A percentile compares a stretch with the other conserved stretches of the same genome.
Evolutionary conservation across 2,888 invertebrate species (phyloP).

Genomic region (Drosophila multiciliata): DNA sequence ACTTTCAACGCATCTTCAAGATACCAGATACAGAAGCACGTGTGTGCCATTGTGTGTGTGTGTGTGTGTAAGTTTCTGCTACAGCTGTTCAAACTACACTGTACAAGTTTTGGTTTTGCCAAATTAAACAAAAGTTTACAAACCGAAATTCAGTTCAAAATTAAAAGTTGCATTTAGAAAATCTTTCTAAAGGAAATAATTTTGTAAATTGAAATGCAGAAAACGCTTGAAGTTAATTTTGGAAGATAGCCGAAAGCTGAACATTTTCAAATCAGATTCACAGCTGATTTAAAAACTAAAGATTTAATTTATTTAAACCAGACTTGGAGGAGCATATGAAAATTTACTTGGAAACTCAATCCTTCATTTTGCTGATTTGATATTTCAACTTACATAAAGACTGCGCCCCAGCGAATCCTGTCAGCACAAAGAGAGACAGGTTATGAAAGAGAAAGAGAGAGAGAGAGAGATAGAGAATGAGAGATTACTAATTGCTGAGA

Average conservation of each 20-base stretch:
- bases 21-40: constrained; percentile 46
- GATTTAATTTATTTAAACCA: background rate
- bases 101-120: background rate
- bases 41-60: constrained; percentile 14
- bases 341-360: background rate
- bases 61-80: background rate
- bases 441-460: constrained; percentile 34
- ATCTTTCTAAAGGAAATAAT: background rate
- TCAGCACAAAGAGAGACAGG: constrained; percentile 38
- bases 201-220: background rate
- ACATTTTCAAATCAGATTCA: background rate
- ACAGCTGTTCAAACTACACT: constrained; percentile 7
- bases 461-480: constrained; percentile 26
- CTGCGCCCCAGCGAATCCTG: constrained; percentile 39
- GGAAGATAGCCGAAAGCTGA: background rate
- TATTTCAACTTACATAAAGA: constrained; percentile 33
- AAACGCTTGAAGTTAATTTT: no score
- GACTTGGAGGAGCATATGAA: background rate
- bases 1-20: constrained; percentile 77
- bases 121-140: background rate
- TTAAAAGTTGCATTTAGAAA: background rate
- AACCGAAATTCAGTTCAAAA: background rate
- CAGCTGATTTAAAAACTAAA: background rate
- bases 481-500: constrained; percentile 27
- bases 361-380: background rate